Evolutionary conservation across 2,113 vertebrate genomes (phyloP).

Genomic region (Hyaena hyaena): DNA sequence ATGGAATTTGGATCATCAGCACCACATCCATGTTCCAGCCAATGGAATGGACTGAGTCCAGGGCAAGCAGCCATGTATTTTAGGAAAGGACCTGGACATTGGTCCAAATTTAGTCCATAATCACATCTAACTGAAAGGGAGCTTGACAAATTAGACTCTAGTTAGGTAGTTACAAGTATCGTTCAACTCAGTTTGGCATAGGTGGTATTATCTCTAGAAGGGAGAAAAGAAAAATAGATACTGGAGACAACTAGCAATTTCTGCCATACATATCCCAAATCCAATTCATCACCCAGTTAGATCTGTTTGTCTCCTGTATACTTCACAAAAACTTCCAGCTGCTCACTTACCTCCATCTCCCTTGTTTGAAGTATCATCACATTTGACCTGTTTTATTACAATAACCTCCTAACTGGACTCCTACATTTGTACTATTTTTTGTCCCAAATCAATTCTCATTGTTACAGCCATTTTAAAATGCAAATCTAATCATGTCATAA

Average conservation of each 20-base stretch:
- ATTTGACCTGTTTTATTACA: neutral
- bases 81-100: neutral
- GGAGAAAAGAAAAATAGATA: neutral
- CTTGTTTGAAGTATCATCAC: neutral
- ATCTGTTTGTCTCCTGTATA: neutral
- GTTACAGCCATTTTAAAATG: neutral
- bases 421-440: neutral
- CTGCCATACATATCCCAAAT: neutral
- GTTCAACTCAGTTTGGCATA: neutral
- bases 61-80: neutral
- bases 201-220: neutral
- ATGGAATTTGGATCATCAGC: neutral
- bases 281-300: neutral
- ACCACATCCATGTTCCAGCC: neutral
- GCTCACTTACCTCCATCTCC: neutral
- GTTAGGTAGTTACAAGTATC: neutral
- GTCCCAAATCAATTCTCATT: neutral
- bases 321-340: neutral
- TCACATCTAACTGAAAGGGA: neutral
- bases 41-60: neutral
- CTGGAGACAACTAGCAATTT: neutral
- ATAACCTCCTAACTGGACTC: neutral
- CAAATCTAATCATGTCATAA: neutral
- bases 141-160: neutral
- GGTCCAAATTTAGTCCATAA: neutral